Base-by-base conservation (phyloP, 2,113 vertebrate species). In the Rhabdornis inornatus region DNA sequence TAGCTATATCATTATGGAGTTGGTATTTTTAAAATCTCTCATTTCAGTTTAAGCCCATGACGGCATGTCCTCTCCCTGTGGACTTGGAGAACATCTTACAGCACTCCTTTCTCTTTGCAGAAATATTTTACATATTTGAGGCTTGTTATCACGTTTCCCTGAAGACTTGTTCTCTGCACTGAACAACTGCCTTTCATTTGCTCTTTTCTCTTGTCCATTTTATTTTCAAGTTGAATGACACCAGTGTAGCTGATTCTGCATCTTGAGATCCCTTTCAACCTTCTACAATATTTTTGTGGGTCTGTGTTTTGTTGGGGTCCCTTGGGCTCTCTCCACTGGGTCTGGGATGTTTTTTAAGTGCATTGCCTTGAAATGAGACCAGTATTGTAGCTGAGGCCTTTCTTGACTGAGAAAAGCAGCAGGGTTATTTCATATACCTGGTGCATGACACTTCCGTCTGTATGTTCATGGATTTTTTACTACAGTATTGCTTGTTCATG, bases 211-310 rank as follows among this genome's bases (percentile, higher is more conserved):
- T 19, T 37, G 86, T 82, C 86, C 50, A 17, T 94, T 93, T 83
- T 93, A 87, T 94, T 96, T 77, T 95, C 86, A 83, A 93, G 69
- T 93, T 90, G 95, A 96, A 70, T 91, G 95, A 90, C 89, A 93
- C 35, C 16, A 47, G 20, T 2, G 0, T 66, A 63, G 79, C 30
- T 81, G 72, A 68, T 92, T 78, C 76, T 93, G 60, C 64, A 63
- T 95, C 92, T 84, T 40, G 91, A 95, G 86, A 78, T 94, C 68
- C 52, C 52, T 95, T 93, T 92, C 72, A 94, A 53, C 16, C 10
- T 17, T 81, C 68, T 56, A 59, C 31, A 59, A 5, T 45, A 64
- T 42, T 84, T 85, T 90, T 80, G 59, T 55, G 24, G 28, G 55
- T 92, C 75, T 80, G 49, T 86, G 79, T 89, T 92, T 86, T 63